These are phyloP conservation scores for Tetraodon nigroviridis DNA, from an alignment of 2,113 vertebrate genomes.

Conservation along the genomic window DNA sequence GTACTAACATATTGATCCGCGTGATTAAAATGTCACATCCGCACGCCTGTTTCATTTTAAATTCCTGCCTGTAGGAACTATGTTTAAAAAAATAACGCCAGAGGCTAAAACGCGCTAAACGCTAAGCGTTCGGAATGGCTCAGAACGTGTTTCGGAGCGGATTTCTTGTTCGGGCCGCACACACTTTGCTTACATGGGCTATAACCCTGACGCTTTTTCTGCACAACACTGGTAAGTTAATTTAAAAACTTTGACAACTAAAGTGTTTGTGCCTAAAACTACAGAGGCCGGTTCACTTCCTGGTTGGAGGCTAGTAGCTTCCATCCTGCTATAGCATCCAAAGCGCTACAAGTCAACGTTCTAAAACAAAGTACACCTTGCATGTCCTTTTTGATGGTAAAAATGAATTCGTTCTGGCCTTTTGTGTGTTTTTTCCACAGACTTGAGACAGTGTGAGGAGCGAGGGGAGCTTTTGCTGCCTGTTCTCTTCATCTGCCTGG, in stretches of 20 bases:
- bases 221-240: conserved; percentile 84
- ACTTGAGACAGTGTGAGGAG: conserved; percentile 76
- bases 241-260: neutral
- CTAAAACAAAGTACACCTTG: no score
- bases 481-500: conserved; percentile 74
- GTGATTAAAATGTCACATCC: no score
- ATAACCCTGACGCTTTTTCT: conserved; percentile 79
- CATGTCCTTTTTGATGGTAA: no score
- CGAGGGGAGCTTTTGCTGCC: conserved; percentile 78
- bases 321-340: no score
- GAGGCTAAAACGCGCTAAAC: neutral
- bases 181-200: conserved; percentile 79
- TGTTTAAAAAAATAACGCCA: neutral
- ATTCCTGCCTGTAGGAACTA: no score
- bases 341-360: no score
- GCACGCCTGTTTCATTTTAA: no score
- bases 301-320: no score
- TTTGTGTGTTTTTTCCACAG: conserved; percentile 55
- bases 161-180: conserved; percentile 74
- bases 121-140: conserved; percentile 39
- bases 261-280: neutral
- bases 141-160: conserved; percentile 71
- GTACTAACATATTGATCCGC: neutral
- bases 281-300: no score
- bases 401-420: neutral